A percentile compares a stretch with the other conserved stretches of the same genome.
phyloP scores from a whole-genome alignment of 2,888 invertebrate genomes.

The Lysandra coridon region DNA sequence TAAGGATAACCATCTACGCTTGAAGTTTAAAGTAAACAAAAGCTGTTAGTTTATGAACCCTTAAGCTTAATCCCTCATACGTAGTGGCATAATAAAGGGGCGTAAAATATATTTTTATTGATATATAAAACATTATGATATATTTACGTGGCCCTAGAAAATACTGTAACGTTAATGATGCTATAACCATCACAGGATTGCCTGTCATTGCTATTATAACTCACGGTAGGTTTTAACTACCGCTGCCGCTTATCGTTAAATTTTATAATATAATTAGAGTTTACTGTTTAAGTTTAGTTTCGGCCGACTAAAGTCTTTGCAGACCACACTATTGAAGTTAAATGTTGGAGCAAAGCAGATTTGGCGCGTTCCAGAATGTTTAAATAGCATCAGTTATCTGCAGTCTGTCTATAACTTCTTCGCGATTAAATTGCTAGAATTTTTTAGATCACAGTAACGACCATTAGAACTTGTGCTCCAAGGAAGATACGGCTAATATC shows the following conservation, averaged over 20 bases:
- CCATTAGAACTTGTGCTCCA: too few species aligned
- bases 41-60: not conserved
- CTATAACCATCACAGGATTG: constrained; percentile 17
- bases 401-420: too few species aligned
- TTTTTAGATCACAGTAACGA: too few species aligned
- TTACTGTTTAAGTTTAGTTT: not conserved
- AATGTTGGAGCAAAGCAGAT: not conserved
- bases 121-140: constrained; percentile 27
- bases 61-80: not conserved
- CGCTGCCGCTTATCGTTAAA: constrained; percentile 30
- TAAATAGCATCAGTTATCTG: too few species aligned
- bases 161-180: constrained; percentile 25
- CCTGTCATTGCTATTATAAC: constrained; percentile 26
- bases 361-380: not conserved
- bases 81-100: not conserved
- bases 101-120: constrained; percentile 20
- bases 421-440: too few species aligned
- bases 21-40: not conserved
- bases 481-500: too few species aligned
- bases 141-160: constrained; percentile 26
- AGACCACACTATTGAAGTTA: not conserved
- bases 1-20: not conserved
- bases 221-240: constrained; percentile 29
- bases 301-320: not conserved
- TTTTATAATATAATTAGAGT: constrained; percentile 31